Percentiles rank a stretch among this genome's conserved stretches.
Conservation (phyloP, 2,888 invertebrate genomes). For the Eurois occulta region DNA sequence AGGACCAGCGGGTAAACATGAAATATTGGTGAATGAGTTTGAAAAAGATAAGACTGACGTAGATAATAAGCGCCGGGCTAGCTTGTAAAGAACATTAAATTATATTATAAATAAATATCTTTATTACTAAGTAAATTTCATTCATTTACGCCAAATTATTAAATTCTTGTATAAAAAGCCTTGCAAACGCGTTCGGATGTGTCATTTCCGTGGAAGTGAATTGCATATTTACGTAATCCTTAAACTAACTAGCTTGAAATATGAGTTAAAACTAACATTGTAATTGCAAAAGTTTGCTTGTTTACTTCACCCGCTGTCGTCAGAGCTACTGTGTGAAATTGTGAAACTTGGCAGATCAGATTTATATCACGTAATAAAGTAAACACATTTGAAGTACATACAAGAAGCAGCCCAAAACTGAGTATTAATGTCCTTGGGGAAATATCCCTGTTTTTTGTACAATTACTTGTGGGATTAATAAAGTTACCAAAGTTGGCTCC, state of each 20-base stretch:
- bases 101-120: too few species aligned
- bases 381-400: constrained; percentile 19
- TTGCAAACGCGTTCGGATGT: constrained; percentile 4
- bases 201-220: constrained; percentile 28
- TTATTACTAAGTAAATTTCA: background rate
- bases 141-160: background rate
- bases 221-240: constrained; percentile 29
- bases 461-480: constrained; percentile 54
- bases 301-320: constrained; percentile 19
- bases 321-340: constrained; percentile 17
- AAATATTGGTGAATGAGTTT: background rate
- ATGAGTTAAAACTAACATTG: constrained; percentile 28
- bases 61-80: background rate
- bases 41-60: background rate
- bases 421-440: constrained; percentile 44
- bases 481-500: constrained; percentile 45
- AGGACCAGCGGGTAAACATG: background rate
- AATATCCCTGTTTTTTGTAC: constrained; percentile 49
- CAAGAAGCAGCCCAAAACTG: constrained; percentile 25
- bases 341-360: constrained; percentile 23
- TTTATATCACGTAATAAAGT: constrained; percentile 26
- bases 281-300: constrained; percentile 30
- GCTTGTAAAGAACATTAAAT: background rate
- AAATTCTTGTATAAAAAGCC: background rate
- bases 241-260: constrained; percentile 19